Evolutionary conservation across 2,888 invertebrate species (phyloP).

Genomic region (Trichopoda pennipes): DNA sequence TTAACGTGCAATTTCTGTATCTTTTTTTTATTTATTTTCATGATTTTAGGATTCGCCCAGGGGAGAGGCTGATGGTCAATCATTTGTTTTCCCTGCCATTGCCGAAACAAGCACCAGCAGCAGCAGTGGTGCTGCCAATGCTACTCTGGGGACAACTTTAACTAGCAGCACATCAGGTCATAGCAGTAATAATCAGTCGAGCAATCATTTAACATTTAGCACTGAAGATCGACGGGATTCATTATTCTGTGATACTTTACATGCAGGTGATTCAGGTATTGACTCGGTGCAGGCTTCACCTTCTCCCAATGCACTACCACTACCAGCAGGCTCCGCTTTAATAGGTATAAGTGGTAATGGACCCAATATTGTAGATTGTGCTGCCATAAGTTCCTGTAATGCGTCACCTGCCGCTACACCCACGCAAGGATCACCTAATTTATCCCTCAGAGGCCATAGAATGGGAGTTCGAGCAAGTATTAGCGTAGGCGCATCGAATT

Average conservation of each 20-base stretch:
- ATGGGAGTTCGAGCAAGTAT: constrained; percentile 75
- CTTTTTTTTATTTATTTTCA: constrained; percentile 36
- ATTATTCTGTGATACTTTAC: constrained; percentile 81
- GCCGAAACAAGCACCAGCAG: constrained; percentile 79
- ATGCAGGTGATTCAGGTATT: constrained; percentile 86
- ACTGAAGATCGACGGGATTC: constrained; percentile 76
- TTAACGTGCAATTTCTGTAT: constrained; percentile 30
- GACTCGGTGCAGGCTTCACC: constrained; percentile 87
- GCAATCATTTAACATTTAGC: constrained; percentile 68
- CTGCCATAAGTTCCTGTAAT: constrained; percentile 78
- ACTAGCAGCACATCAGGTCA: constrained; percentile 70
- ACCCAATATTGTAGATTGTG: constrained; percentile 46
- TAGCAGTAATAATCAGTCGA: constrained; percentile 68
- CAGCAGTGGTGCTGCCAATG: constrained; percentile 71
- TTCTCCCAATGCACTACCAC: constrained; percentile 81
- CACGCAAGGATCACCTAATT: constrained; percentile 80
- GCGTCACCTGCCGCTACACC: constrained; percentile 79
- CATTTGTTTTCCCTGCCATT: constrained; percentile 85
- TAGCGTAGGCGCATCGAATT: constrained; percentile 72
- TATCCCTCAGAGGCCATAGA: constrained; percentile 75
- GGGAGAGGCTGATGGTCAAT: constrained; percentile 86
- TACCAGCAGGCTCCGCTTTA: constrained; percentile 76
- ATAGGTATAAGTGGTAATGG: constrained; percentile 69
- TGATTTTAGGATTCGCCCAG: constrained; percentile 84
- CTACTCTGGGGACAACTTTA: constrained; percentile 66